Conservation (phyloP, 1,140 invertebrate species). For the Hesperophylax magnus region DNA sequence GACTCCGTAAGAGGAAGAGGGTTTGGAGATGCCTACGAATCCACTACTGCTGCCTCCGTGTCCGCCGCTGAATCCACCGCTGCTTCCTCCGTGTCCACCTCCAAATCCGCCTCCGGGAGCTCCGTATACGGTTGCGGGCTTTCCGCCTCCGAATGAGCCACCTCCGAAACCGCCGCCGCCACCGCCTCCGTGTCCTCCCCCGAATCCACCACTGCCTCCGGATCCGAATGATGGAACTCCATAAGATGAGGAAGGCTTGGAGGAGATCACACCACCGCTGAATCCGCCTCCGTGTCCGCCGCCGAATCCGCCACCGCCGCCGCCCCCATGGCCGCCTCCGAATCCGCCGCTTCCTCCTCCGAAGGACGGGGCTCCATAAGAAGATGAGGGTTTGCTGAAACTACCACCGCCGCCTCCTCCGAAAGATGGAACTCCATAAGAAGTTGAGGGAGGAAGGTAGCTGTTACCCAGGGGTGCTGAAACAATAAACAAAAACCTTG, state of each 20-base stretch:
- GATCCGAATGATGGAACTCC: conserved; percentile 52
- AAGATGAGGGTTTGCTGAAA: conserved; percentile 56
- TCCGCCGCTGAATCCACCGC: conserved; percentile 61
- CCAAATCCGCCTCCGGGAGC: conserved; percentile 63
- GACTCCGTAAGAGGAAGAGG: conserved; percentile 65
- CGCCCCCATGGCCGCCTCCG: conserved; percentile 61
- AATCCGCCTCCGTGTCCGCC: conserved; percentile 60
- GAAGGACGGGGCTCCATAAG: conserved; percentile 55
- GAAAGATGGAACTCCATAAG: conserved; percentile 65
- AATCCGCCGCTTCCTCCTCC: conserved; percentile 56
- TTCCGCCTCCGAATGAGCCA: conserved; percentile 60
- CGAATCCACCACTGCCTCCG: conserved; percentile 49
- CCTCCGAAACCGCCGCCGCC: conserved; percentile 61
- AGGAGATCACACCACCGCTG: conserved; percentile 61
- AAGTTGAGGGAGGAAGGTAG: conserved; percentile 66
- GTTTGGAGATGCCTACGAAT: conserved; percentile 62
- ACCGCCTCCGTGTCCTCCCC: conserved; percentile 59
- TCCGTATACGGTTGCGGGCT: conserved; percentile 65
- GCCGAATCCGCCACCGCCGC: conserved; percentile 59
- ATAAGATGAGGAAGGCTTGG: conserved; percentile 61
- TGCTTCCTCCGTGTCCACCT: conserved; percentile 56
- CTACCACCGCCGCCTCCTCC: conserved; percentile 61
- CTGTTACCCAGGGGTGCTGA: conserved; percentile 65
- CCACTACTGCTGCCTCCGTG: conserved; percentile 58
- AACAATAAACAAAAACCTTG: conserved; percentile 40